Evolutionary conservation across 2,888 invertebrate genomes (phyloP), one percentile per base, ranked within the genome.

Genomic region (Aphodius granarius): DNA sequence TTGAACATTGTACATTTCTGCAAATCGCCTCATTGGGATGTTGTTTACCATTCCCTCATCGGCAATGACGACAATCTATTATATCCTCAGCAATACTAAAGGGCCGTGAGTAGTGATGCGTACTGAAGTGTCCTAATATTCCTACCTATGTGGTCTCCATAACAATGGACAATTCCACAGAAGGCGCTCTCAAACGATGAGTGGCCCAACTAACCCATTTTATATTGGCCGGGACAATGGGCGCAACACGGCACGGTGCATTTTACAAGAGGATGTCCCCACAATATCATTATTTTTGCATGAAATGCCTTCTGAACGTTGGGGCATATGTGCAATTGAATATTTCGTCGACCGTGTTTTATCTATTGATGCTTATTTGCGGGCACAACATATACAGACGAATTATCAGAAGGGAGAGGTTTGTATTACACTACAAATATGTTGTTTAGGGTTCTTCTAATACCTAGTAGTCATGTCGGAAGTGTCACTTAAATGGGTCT

Each of bases 71-170:
- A 43, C 43, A 43, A 6, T 43, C 43, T 13, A 43, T 43, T 43
- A 13, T 43, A 43, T 9, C 6, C 4, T 13, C 3, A 6, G 43
- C 9, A 43, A 43, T 43, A 43, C 3, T 43, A 13, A 43, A 43
- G 43, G 13, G 43, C 9, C 6, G 43, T 43, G 43, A 43, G 43
- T 43, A 82, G 76, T 79, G 81, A 82, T 79, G 82, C 84, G 83
- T 81, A 77, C 80, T 80, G 78, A 78, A 85, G 85, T 82, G 82
- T 79, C 81, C 84, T 81, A 85, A 85, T 85, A 83, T 83, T 85
- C 83, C 82, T 83, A 85, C 84, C 84, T 84, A 85, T 84, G 85
- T 83, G 84, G 84, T 83, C 83, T 78, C 78, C 78, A 43, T 43
- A 43, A 81, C 78, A 78, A 81, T 79, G 77, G 76, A 77, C 75